These are phyloP conservation scores for Syngnathoides biaculeatus DNA, from an alignment of 2,113 vertebrate genomes.

Conservation along the genomic window DNA sequence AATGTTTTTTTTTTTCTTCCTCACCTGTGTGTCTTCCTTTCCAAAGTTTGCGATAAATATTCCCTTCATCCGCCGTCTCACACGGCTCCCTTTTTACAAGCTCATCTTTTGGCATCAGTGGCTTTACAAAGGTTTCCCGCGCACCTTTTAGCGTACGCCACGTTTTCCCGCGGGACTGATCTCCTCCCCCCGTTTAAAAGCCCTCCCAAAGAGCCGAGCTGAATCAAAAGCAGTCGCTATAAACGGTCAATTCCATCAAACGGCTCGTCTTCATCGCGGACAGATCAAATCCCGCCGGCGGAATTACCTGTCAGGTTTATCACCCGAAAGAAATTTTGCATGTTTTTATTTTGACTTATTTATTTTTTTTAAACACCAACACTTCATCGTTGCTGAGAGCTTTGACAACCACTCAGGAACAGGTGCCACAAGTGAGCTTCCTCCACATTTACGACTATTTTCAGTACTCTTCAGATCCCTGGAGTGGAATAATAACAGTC, in stretches of 20 bases:
- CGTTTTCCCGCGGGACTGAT: not conserved
- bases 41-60: not conserved
- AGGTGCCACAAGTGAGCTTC: not conserved
- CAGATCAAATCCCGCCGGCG: not conserved
- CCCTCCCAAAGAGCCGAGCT: not conserved
- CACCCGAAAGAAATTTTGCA: not conserved
- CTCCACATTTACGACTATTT: not conserved
- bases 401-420: not conserved
- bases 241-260: not conserved
- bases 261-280: not conserved
- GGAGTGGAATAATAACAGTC: not conserved
- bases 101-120: not conserved
- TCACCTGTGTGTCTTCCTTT: not conserved
- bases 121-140: not conserved
- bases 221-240: not conserved
- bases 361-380: not conserved
- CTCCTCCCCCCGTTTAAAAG: not conserved
- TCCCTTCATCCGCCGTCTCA: not conserved
- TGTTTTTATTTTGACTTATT: not conserved
- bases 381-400: not conserved
- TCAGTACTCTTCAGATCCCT: not conserved
- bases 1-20: not conserved
- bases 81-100: not conserved
- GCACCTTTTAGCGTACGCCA: not conserved
- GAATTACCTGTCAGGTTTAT: conserved; percentile 4